Base-by-base conservation (phyloP, 2,888 invertebrate species). In the Adelognathus sp. region DNA sequence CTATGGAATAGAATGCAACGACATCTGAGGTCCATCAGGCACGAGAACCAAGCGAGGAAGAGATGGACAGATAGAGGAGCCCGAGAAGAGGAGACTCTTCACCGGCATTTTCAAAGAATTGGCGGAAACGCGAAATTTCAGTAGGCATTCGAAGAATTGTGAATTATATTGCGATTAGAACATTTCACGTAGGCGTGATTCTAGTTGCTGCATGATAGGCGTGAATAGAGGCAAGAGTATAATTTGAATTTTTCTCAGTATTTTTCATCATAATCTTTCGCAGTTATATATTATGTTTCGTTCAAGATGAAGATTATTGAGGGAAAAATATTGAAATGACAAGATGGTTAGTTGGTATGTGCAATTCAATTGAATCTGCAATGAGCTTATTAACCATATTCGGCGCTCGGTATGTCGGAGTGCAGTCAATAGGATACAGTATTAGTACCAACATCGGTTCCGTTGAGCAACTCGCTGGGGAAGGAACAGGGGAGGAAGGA, bases 41-140 rank as follows among this genome's bases (percentile, higher is more conserved):
- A 27, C 36, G 16, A 52, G 36, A 52, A 33, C 21, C 24, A 9
- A 1, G 31, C 18, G 56, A 29, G 14, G 27, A 44, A 7, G 41
- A 29, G 74, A 58, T 14, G 33, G 56, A 73, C 36, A 21, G 41
- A 36, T 41, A 14, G 16, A 11, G 29, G 14, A 18, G 27, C n/a
- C n/a, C 11, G 14, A 36, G n/a, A 7, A 41, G 33, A 69, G 33
- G 27, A 54, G n/a, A 67, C 54, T 60, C 61, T 33, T 61, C 39
- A 50, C 33, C 60, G 39, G 29, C 39, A 61, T 69, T 41, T 33
- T 33, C 54, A 41, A 61, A 27, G 41, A 52, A 41, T 61, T 31
- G 52, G 31, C 18, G 21, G n/a, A 56, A 39, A 56, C 39, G 44
- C 33, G 60, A n/a, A 50, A 44, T 46, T 31, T n/a, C 21, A 3